Base-by-base conservation (phyloP, 2,888 invertebrate genomes). In the Plusia festucae region DNA sequence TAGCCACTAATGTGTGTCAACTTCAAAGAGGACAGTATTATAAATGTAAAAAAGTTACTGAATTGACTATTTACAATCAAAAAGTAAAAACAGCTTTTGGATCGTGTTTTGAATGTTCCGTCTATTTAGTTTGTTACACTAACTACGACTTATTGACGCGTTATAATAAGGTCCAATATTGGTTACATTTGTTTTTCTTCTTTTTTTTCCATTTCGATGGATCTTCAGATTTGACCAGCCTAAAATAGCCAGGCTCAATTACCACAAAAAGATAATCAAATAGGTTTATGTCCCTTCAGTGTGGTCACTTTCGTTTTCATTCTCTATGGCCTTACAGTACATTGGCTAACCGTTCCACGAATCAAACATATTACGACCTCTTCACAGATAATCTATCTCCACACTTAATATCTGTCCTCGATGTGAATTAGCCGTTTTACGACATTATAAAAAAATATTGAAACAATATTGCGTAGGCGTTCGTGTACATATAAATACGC, bases 391-490 rank as follows among this genome's bases (percentile, higher is more conserved):
- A 71, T 75, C 67, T 56, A 60, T 76, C 62, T 61, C 30, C 65
- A 63, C 70, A 68, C 52, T 56, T 52, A 68, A 76, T 49, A 68
- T 67, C 34, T 81, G 81, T 81, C 79, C 82, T 81, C 82, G 78
- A 74, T 70, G 82, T 55, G 70, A 76, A 79, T 83, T 78, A 75
- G 60, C 63, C 63, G 58, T 58, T 81, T 79, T 81, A 81, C 75
- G 79, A 79, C 77, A 81, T 75, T 64, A 65, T 68, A 73, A 73
- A 73, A 65, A 68, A 66, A 58, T 56, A 64, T 75, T 76, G 70
- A 81, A 79, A 81, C 71, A 76, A 79, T 70, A 75, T 81, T 81
- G 70, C 71, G 82, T 78, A 80, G 70, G 70, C 59, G 60, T 20
- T 67, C 60, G 75, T 78, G 72, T 83, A 76, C 68, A 62, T 74